Evolutionary conservation across 1,140 invertebrate species (phyloP).

Genomic region (Stegodyphus dumicola): DNA sequence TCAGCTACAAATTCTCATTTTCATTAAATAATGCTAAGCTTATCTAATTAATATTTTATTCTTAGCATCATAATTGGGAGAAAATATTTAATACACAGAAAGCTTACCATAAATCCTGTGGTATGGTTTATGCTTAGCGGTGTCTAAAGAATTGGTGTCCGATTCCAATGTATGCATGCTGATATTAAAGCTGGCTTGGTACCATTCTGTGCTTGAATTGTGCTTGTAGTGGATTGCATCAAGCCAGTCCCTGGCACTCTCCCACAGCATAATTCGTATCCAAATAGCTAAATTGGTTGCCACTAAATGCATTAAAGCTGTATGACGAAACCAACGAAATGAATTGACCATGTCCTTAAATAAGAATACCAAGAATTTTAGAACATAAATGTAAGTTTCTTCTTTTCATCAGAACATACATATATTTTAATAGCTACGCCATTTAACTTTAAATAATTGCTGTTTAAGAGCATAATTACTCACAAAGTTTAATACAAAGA

Average conservation of each 20-base stretch:
- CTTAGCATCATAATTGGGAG: neutral
- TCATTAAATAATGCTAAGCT: too few species aligned
- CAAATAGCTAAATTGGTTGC: slow-evolving; percentile 75
- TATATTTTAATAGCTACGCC: too few species aligned
- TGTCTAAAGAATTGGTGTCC: slow-evolving; percentile 19
- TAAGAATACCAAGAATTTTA: neutral
- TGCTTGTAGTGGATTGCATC: slow-evolving; percentile 62
- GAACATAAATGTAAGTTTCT: too few species aligned
- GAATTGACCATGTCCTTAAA: slow-evolving; percentile 62
- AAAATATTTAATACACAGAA: neutral
- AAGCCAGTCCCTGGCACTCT: slow-evolving; percentile 68
- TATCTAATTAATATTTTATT: too few species aligned
- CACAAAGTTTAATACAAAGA: too few species aligned
- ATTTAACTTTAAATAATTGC: too few species aligned
- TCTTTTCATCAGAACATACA: too few species aligned
- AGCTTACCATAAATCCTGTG: slow-evolving; percentile 43
- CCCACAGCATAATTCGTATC: slow-evolving; percentile 74
- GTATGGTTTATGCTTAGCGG: slow-evolving; percentile 19
- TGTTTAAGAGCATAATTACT: too few species aligned
- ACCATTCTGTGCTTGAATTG: slow-evolving; percentile 42
- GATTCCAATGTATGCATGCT: slow-evolving; percentile 56
- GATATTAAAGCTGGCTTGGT: slow-evolving; percentile 38
- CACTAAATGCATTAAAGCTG: slow-evolving; percentile 74
- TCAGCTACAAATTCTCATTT: too few species aligned
- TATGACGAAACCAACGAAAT: slow-evolving; percentile 67